Evolutionary conservation across 1,140 invertebrate species (phyloP).

Genomic region (Neocloeon triangulifer): DNA sequence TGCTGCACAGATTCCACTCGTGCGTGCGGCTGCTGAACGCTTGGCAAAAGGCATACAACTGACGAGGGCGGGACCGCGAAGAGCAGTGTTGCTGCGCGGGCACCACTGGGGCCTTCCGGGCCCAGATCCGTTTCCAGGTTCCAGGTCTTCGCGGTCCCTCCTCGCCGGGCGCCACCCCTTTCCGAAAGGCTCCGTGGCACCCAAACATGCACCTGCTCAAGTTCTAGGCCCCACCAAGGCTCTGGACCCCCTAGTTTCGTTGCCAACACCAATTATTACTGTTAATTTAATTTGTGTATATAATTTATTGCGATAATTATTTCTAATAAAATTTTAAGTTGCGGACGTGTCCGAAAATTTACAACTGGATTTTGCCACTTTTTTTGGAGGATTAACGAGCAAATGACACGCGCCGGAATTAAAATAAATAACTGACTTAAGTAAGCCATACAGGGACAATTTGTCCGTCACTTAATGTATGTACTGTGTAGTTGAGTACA

Average conservation of each 20-base stretch:
- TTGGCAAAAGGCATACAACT: constrained; percentile 23
- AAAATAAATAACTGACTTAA: too few relatives aligned
- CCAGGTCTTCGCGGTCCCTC: background rate
- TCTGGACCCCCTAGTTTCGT: constrained; percentile 15
- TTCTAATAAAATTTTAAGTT: too few relatives aligned
- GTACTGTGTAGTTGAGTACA: too few relatives aligned
- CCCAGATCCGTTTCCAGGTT: background rate
- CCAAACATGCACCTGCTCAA: constrained; percentile 24
- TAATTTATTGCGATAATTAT: too few relatives aligned
- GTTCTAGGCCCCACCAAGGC: constrained; percentile 14
- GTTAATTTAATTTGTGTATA: too few relatives aligned
- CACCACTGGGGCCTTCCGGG: background rate
- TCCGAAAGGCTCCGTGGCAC: constrained; percentile 25
- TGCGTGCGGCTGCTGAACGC: constrained; percentile 40
- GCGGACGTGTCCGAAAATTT: too few relatives aligned
- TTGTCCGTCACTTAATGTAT: too few relatives aligned
- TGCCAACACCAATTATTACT: constrained; percentile 13
- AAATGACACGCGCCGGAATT: too few relatives aligned
- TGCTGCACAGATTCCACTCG: constrained; percentile 48
- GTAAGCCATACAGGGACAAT: too few relatives aligned
- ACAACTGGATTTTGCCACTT: too few relatives aligned
- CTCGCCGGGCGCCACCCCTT: constrained; percentile 8
- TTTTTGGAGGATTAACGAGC: too few relatives aligned
- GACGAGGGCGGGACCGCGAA: background rate
- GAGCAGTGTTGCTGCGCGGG: background rate